Conservation (phyloP, 2,888 invertebrate genomes). For the Yponomeuta sedellus region DNA sequence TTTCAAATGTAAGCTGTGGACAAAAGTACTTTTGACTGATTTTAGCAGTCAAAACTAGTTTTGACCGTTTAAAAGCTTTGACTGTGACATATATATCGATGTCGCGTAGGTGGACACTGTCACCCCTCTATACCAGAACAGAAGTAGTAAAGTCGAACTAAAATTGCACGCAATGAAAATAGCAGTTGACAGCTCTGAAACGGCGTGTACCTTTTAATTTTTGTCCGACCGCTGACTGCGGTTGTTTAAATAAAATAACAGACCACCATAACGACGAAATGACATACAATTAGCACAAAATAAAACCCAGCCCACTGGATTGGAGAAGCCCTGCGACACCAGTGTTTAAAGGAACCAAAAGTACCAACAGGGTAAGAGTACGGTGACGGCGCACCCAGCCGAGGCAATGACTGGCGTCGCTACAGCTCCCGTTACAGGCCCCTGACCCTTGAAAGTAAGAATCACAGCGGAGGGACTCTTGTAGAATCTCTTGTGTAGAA, state of each 20-base stretch:
- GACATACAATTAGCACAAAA: neutral
- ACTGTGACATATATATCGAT: too few species aligned
- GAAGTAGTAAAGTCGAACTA: neutral
- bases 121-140: neutral
- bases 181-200: slow-evolving; percentile 1
- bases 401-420: neutral
- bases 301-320: neutral
- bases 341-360: too few species aligned
- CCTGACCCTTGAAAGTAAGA: neutral
- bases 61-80: too few species aligned
- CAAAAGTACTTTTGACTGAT: too few species aligned
- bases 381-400: neutral
- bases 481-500: too few species aligned
- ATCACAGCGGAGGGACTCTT: too few species aligned
- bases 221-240: neutral
- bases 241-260: neutral
- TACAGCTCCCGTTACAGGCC: neutral
- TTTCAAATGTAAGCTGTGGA: too few species aligned
- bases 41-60: too few species aligned
- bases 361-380: neutral
- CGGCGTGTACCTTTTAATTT: slow-evolving; percentile 1
- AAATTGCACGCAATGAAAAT: neutral
- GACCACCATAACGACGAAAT: neutral
- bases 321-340: too few species aligned
- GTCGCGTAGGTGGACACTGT: neutral